A percentile compares a stretch with the other conserved stretches of the same genome.
Conservation (phyloP, 2,113 vertebrate genomes). For the Anolis carolinensis region DNA sequence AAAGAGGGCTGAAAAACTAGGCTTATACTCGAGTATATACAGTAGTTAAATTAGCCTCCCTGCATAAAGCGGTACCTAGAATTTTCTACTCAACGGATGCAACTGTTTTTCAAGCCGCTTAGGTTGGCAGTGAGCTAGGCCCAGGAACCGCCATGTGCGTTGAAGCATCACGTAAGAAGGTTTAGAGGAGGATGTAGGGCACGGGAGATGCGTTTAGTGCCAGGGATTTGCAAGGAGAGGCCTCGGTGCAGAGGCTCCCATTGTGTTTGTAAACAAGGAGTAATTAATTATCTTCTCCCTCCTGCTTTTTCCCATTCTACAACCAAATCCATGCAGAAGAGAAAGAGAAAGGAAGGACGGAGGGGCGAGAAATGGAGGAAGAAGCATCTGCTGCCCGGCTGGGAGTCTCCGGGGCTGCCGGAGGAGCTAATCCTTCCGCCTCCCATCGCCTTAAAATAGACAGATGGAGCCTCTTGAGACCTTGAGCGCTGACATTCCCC, state of each 20-base stretch:
- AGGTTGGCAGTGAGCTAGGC: too few relatives aligned
- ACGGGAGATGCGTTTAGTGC: background rate
- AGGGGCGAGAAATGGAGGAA: background rate
- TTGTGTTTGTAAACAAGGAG: background rate
- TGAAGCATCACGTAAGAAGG: too few relatives aligned
- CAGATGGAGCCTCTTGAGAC: constrained; percentile 9
- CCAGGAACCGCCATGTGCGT: background rate
- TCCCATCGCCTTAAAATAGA: constrained; percentile 29
- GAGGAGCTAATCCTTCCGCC: background rate
- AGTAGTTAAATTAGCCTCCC: too few relatives aligned
- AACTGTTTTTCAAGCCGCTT: too few relatives aligned
- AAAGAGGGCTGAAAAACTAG: too few relatives aligned
- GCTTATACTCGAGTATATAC: too few relatives aligned
- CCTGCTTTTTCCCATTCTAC: rapidly evolving
- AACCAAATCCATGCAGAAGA: background rate
- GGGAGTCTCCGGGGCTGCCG: background rate
- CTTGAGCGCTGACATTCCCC: background rate
- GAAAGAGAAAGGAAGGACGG: background rate
- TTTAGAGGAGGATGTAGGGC: background rate
- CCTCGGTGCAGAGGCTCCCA: background rate
- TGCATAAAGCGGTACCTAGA: too few relatives aligned
- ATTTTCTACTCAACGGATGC: too few relatives aligned
- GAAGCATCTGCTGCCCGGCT: background rate
- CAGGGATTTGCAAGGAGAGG: background rate
- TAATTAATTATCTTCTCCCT: background rate